Evolutionary conservation across 2,797 vertebrate genomes (phyloP).

Genomic region (Salmo trutta): DNA sequence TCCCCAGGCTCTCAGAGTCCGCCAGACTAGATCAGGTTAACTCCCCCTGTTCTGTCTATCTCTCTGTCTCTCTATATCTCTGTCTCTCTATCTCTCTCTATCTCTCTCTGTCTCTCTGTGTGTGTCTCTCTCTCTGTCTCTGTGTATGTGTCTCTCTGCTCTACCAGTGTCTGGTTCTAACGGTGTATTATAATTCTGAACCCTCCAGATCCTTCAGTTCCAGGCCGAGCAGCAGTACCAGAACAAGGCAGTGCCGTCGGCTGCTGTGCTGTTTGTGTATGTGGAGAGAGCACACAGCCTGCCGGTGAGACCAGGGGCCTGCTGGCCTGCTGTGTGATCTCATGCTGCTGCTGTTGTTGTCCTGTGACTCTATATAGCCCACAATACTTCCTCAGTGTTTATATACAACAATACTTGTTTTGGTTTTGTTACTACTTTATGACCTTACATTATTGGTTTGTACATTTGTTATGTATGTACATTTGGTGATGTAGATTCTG

Average conservation of each 20-base stretch:
- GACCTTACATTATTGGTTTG: background rate
- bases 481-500: background rate
- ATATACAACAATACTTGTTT: background rate
- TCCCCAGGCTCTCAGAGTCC: slow-evolving; percentile 74
- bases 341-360: slow-evolving; percentile 2
- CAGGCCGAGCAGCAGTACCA: slow-evolving; percentile 82
- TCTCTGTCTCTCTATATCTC: background rate
- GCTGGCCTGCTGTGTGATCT: background rate
- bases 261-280: slow-evolving; percentile 84
- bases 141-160: background rate
- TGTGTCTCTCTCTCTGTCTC: background rate
- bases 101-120: background rate
- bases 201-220: slow-evolving; percentile 79
- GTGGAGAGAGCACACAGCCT: slow-evolving; percentile 86
- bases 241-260: slow-evolving; percentile 82
- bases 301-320: slow-evolving; percentile 73
- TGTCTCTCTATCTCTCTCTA: background rate
- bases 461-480: background rate
- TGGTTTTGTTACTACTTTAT: background rate
- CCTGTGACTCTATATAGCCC: background rate
- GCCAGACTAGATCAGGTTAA: slow-evolving; percentile 83
- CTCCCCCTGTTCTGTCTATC: background rate
- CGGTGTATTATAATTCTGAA: slow-evolving; percentile 2
- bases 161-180: background rate
- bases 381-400: background rate